Percentiles rank a stretch among this genome's conserved stretches.
phyloP scores from a whole-genome alignment of 2,888 invertebrate genomes.

The Teleiodes luculella region DNA sequence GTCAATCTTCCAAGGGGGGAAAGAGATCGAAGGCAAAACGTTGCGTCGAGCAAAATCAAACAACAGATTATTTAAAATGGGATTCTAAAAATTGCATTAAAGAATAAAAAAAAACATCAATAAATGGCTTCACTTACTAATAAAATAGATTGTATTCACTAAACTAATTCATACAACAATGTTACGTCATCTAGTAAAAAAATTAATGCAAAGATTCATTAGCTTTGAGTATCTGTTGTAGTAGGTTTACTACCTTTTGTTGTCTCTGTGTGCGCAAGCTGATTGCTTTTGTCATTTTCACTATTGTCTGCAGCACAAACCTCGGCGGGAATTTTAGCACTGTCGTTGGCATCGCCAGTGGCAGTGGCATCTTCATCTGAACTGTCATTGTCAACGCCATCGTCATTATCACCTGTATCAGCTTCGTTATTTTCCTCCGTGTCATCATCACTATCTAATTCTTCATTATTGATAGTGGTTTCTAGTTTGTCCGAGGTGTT shows the following conservation, averaged over 20 bases:
- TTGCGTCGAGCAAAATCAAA: slow-evolving; percentile 11
- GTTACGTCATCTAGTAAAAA: not conserved
- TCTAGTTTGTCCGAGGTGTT: not conserved
- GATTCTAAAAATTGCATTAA: slow-evolving; percentile 33
- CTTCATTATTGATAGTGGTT: not conserved
- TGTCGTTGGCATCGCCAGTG: not conserved
- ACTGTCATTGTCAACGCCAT: not conserved
- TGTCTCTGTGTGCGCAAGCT: slow-evolving; percentile 11
- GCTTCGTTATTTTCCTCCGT: not conserved
- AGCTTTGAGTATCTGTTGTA: not conserved
- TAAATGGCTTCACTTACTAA: slow-evolving; percentile 37
- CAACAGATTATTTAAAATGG: slow-evolving; percentile 9
- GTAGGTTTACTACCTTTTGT: slow-evolving; percentile 10
- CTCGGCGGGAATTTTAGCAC: not conserved
- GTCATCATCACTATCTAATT: slow-evolving; percentile 7
- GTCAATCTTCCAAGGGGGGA: too few relatives aligned
- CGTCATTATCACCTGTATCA: not conserved
- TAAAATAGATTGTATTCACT: slow-evolving; percentile 38
- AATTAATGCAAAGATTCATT: not conserved
- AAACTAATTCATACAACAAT: slow-evolving; percentile 29
- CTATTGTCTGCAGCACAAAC: not conserved
- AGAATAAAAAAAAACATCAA: slow-evolving; percentile 24
- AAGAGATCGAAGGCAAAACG: too few relatives aligned
- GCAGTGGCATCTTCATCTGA: not conserved
- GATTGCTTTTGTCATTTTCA: slow-evolving; percentile 12